A percentile compares a stretch with the other conserved stretches of the same genome.
These are phyloP conservation scores for Dexiosoma caninum DNA, from an alignment of 2,888 invertebrate species.

Conservation along the genomic window DNA sequence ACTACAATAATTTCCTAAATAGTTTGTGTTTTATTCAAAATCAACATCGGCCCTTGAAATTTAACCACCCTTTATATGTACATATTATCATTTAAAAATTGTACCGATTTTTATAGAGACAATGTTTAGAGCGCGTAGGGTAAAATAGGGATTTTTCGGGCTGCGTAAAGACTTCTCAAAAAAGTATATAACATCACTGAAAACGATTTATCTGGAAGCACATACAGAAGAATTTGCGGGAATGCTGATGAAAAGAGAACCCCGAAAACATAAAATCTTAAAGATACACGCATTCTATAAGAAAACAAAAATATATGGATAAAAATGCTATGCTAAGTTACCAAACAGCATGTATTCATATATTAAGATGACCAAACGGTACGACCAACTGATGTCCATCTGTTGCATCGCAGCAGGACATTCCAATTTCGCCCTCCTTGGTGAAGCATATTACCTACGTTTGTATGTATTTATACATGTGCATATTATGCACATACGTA, in stretches of 20 bases:
- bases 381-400: slow-evolving; percentile 55
- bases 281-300: not conserved
- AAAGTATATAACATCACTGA: too few species aligned
- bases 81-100: too few species aligned
- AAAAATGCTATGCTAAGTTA: slow-evolving; percentile 67
- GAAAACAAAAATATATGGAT: slow-evolving; percentile 60
- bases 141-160: too few species aligned
- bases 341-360: slow-evolving; percentile 63
- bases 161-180: too few species aligned
- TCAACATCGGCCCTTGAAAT: too few species aligned
- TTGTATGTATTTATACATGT: not conserved
- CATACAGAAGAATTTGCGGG: slow-evolving; percentile 39
- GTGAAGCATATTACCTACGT: slow-evolving; percentile 8
- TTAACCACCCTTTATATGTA: too few species aligned
- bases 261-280: slow-evolving; percentile 46
- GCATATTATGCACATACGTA: not conserved
- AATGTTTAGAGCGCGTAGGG: too few species aligned
- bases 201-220: slow-evolving; percentile 53
- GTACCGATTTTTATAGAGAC: too few species aligned
- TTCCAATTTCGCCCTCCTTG: slow-evolving; percentile 61
- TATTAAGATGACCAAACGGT: slow-evolving; percentile 59
- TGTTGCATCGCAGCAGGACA: slow-evolving; percentile 65
- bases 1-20: too few species aligned
- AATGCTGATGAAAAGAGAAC: slow-evolving; percentile 12
- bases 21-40: too few species aligned